A percentile compares a stretch with the other conserved stretches of the same genome.
phyloP scores from a whole-genome alignment of 2,113 vertebrate species.

The Silurus asotus region DNA sequence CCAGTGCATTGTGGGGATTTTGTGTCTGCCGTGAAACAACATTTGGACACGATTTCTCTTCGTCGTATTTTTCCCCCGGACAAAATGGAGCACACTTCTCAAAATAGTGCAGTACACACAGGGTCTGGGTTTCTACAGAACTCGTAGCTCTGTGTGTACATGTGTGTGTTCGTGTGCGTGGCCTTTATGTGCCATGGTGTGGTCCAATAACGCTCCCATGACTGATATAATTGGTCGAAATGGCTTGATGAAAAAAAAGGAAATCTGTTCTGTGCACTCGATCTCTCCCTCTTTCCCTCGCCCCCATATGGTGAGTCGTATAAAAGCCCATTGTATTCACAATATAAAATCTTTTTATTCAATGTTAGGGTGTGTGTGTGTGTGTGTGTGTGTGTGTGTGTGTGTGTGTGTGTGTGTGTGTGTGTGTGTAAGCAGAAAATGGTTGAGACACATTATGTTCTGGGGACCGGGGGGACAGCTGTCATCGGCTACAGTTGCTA shows the following conservation, averaged over 20 bases:
- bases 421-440: slow-evolving; percentile 39
- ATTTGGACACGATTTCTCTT: slow-evolving; percentile 10
- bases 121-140: slow-evolving; percentile 23
- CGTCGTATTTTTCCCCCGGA: neutral
- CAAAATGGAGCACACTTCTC: slow-evolving; percentile 23
- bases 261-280: slow-evolving; percentile 38
- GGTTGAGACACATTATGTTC: slow-evolving; percentile 47
- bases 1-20: slow-evolving; percentile 10
- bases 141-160: neutral
- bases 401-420: slow-evolving; percentile 37
- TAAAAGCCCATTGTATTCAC: slow-evolving; percentile 53
- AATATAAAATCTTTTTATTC: slow-evolving; percentile 49
- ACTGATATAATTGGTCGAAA: slow-evolving; percentile 41
- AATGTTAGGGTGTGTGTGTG: slow-evolving; percentile 37
- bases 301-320: slow-evolving; percentile 42
- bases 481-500: slow-evolving; percentile 56
- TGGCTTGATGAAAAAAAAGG: slow-evolving; percentile 44
- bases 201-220: slow-evolving; percentile 34
- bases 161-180: neutral
- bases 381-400: slow-evolving; percentile 37
- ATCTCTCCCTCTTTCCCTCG: slow-evolving; percentile 21
- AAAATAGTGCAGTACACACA: slow-evolving; percentile 20
- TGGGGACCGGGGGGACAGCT: slow-evolving; percentile 45
- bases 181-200: slow-evolving; percentile 26
- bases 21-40: slow-evolving; percentile 21